Base-by-base conservation (phyloP, 37 sponge, comb jelly and placozoan genomes). In the Bolinopsis microptera region DNA sequence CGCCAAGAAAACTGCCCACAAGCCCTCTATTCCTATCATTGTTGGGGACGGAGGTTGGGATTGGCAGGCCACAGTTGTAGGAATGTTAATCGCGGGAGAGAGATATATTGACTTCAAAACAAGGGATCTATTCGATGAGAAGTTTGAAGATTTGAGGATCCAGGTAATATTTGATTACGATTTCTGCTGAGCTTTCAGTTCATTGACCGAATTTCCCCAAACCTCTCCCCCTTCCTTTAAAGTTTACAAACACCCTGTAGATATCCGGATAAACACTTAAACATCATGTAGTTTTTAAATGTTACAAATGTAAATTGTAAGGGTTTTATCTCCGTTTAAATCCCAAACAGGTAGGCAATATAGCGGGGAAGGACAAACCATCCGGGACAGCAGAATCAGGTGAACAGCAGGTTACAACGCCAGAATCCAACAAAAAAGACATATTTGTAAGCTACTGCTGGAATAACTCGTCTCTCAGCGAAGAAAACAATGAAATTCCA, bases 401-500 rank as follows among this genome's bases (percentile, higher is more conserved):
- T n/a, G n/a, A n/a, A n/a, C n/a, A n/a, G n/a, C n/a, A n/a, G n/a
- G n/a, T n/a, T n/a, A n/a, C n/a, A n/a, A n/a, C n/a, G n/a, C 80
- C 80, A 0, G 35, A 32, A 13, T 21, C 28, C 37, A 16, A 27
- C 3, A 77, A 77, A 36, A 77, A 77, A 36, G 80, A 86, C 67
- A 41, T 86, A 0, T 86, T 86, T 39, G 25, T 86, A 41, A 86
- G 90, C 67, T 86, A 86, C 67, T 86, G 90, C 90, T 86, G 90
- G 90, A 35, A 41, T n/a, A 86, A 86, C 90, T 86, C 90, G 13
- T 25, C 38, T 24, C 90, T 86, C 1, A 35, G 38, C 27, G n/a
- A 86, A 3, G 67, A 86, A 61, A 39, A 41, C 48, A 86, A 86
- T 30, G 90, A 86, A 25, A 86, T 86, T 30, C 1, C 22, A 5